Evolutionary conservation across 2,888 invertebrate species (phyloP).

Genomic region (Aplocera efformata): DNA sequence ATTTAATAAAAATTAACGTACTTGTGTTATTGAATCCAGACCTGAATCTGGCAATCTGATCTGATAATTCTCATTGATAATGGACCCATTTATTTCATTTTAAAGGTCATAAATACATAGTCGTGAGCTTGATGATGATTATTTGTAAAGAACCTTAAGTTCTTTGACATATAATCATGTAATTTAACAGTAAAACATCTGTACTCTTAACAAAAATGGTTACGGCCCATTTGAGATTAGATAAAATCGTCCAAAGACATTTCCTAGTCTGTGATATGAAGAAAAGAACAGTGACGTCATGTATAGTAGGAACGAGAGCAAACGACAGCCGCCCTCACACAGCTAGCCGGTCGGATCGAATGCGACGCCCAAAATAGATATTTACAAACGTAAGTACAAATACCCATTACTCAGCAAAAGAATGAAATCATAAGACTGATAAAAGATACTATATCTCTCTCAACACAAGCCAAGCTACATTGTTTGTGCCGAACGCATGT

Average conservation of each 20-base stretch:
- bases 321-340: constrained; percentile 39
- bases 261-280: constrained; percentile 24
- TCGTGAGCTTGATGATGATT: too few relatives aligned
- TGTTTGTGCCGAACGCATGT: constrained; percentile 15
- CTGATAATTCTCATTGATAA: too few relatives aligned
- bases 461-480: constrained; percentile 26
- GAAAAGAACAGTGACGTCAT: constrained; percentile 30
- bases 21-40: too few relatives aligned
- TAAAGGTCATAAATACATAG: too few relatives aligned
- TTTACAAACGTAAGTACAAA: constrained; percentile 47
- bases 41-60: too few relatives aligned
- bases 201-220: too few relatives aligned
- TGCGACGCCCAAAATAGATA: constrained; percentile 50
- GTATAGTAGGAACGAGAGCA: constrained; percentile 42
- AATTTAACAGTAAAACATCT: too few relatives aligned
- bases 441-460: constrained; percentile 31
- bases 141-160: too few relatives aligned
- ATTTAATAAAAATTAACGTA: too few relatives aligned
- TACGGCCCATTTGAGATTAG: neutral
- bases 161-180: too few relatives aligned
- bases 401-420: constrained; percentile 31
- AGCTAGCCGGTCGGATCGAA: constrained; percentile 38
- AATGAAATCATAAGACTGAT: constrained; percentile 37
- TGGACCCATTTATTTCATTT: too few relatives aligned
- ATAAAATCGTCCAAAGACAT: constrained; percentile 34